These are phyloP conservation scores for Hypomesus transpacificus DNA, from an alignment of 2,113 vertebrate genomes.

Conservation along the genomic window DNA sequence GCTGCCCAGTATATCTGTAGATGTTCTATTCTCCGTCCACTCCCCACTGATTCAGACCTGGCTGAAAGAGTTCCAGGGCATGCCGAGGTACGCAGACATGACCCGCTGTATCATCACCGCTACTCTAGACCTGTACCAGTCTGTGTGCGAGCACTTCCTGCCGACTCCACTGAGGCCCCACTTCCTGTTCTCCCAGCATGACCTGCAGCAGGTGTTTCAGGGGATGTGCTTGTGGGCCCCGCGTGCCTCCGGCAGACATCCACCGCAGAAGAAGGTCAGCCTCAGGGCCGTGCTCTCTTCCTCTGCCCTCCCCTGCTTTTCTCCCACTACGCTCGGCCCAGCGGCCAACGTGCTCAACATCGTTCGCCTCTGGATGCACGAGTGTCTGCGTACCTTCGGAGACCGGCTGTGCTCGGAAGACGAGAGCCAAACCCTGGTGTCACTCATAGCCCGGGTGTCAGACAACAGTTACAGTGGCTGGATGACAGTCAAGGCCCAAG, in stretches of 20 bases:
- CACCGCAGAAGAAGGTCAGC: slow-evolving; percentile 2
- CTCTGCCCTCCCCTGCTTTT: not conserved
- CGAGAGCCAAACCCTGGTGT: slow-evolving; percentile 57
- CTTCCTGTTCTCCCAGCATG: slow-evolving; percentile 73
- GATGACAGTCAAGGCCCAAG: slow-evolving; percentile 14
- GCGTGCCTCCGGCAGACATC: slow-evolving; percentile 1
- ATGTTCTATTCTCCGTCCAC: slow-evolving; percentile 70
- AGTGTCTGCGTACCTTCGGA: slow-evolving; percentile 77
- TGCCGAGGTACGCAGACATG: slow-evolving; percentile 51
- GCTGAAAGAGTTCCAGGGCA: slow-evolving; percentile 63
- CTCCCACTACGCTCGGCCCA: slow-evolving; percentile 1
- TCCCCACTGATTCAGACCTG: slow-evolving; percentile 64
- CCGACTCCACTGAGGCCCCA: slow-evolving; percentile 53
- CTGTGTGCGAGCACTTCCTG: slow-evolving; percentile 60
- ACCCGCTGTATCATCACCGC: slow-evolving; percentile 70
- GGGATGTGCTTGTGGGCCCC: slow-evolving; percentile 72
- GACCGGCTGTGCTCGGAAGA: slow-evolving; percentile 68
- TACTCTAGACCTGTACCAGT: slow-evolving; percentile 67
- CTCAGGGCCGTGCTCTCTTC: not conserved
- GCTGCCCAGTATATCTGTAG: slow-evolving; percentile 58
- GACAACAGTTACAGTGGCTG: slow-evolving; percentile 45
- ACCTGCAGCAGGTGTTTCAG: slow-evolving; percentile 73
- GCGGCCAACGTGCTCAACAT: slow-evolving; percentile 51
- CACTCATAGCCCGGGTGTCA: slow-evolving; percentile 62
- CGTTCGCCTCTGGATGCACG: slow-evolving; percentile 80